These are phyloP conservation scores for Lophura nycthemera DNA, from an alignment of 2,113 vertebrate species.

Conservation along the genomic window DNA sequence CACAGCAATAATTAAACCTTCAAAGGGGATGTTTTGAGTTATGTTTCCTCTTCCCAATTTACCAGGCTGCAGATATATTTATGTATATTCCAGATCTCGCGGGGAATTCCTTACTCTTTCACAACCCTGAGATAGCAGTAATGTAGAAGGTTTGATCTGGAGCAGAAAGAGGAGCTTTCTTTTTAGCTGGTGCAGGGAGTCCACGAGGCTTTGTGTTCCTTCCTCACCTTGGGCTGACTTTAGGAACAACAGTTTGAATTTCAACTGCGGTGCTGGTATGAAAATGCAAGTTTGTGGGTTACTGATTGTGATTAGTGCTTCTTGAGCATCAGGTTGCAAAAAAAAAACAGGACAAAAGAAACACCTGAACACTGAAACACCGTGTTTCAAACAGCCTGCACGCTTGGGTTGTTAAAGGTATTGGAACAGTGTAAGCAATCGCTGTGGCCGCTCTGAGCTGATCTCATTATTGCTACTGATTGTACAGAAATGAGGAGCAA, in stretches of 20 bases:
- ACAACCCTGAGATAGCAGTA: neutral
- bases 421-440: neutral
- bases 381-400: neutral
- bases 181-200: neutral
- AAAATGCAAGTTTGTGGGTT: neutral
- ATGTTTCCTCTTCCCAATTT: neutral
- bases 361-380: neutral
- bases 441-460: neutral
- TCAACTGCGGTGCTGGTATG: accelerated
- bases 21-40: neutral
- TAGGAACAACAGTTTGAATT: neutral
- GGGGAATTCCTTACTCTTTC: neutral
- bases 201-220: accelerated
- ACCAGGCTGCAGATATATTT: neutral
- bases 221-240: neutral
- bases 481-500: neutral
- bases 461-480: neutral
- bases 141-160: neutral
- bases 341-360: neutral
- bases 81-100: accelerated
- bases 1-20: neutral
- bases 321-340: neutral
- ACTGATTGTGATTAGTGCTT: neutral
- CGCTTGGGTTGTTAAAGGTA: neutral
- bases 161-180: neutral